Conservation (phyloP, 2,797 vertebrate genomes). For the Parauchenoglanis ngamensis region DNA sequence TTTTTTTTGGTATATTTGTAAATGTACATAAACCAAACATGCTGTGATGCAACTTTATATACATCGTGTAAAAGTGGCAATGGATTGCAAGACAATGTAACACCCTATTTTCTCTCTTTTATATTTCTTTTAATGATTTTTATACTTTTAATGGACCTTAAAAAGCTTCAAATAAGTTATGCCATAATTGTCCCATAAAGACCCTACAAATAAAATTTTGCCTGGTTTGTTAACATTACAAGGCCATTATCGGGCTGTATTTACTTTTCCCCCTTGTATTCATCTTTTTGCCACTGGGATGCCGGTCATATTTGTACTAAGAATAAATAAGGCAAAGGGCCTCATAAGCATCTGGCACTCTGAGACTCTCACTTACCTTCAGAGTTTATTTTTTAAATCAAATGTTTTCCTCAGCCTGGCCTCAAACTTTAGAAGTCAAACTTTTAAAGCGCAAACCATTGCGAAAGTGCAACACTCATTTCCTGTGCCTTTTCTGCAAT, state of each 20-base stretch:
- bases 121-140: not conserved
- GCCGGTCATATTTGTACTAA: not conserved
- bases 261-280: not conserved
- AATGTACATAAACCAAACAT: not conserved
- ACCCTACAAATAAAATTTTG: not conserved
- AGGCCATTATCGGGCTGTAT: not conserved
- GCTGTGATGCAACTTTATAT: not conserved
- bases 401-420: constrained; percentile 36
- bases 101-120: not conserved
- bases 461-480: constrained; percentile 1
- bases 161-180: not conserved
- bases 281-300: not conserved
- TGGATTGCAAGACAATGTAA: not conserved
- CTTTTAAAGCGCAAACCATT: constrained; percentile 17
- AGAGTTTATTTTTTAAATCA: constrained; percentile 44
- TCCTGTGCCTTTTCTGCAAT: not conserved
- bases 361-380: constrained; percentile 22
- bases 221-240: not conserved
- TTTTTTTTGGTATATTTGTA: not conserved
- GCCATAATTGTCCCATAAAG: not conserved
- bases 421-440: constrained; percentile 25
- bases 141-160: not conserved
- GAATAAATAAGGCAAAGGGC: constrained; percentile 7
- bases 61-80: not conserved
- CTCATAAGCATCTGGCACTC: constrained; percentile 8